A percentile compares a stretch with the other conserved stretches of the same genome.
Conservation (phyloP, 2,888 invertebrate species). For the Sussaba pulchella region DNA sequence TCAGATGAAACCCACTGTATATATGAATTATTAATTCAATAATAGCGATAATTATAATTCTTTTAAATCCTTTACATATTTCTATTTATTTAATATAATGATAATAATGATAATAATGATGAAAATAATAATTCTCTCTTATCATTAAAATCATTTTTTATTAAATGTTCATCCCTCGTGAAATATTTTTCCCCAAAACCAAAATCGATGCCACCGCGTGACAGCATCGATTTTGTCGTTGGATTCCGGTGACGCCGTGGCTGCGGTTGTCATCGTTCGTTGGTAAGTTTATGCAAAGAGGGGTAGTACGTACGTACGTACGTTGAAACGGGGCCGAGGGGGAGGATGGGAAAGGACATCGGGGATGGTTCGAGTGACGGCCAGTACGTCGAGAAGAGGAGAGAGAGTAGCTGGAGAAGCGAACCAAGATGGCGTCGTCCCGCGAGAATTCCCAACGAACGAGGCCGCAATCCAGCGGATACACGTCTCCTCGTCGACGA, state of each 20-base stretch:
- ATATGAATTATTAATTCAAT: no score
- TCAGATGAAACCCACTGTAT: no score
- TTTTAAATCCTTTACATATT: no score
- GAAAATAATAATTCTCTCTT: no score
- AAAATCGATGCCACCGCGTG: constrained; percentile 53
- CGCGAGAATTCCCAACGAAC: constrained; percentile 78
- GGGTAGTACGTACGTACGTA: constrained; percentile 46
- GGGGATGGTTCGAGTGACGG: constrained; percentile 69
- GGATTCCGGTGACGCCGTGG: constrained; percentile 17
- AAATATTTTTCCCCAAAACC: no score
- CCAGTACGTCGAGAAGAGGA: constrained; percentile 55
- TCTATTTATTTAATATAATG: no score
- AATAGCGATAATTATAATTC: no score
- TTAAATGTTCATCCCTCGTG: no score
- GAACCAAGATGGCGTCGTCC: constrained; percentile 81
- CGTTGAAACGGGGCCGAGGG: neutral
- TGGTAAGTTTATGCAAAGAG: constrained; percentile 80
- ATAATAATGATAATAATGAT: no score
- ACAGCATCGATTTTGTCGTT: constrained; percentile 53
- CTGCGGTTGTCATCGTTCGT: constrained; percentile 74
- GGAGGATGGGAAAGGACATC: constrained; percentile 69
- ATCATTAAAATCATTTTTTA: no score
- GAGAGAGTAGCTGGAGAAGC: constrained; percentile 66
- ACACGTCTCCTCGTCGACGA: constrained; percentile 80
- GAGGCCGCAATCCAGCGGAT: constrained; percentile 82